Evolutionary conservation across 2,113 vertebrate species (phyloP).

Genomic region (Aleadryas rufinucha): DNA sequence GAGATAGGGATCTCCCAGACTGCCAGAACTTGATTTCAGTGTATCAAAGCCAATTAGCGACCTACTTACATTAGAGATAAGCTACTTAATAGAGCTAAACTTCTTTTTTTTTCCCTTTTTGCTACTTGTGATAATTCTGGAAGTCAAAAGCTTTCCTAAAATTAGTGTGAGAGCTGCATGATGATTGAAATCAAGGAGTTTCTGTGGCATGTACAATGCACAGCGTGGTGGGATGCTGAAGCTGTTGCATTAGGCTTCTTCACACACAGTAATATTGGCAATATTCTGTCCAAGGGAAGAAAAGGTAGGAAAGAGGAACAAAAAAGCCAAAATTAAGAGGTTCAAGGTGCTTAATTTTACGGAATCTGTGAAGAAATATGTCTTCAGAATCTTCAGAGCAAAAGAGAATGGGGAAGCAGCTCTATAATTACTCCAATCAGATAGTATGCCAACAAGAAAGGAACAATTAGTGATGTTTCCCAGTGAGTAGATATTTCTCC

Average conservation of each 20-base stretch:
- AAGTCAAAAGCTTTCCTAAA: not conserved
- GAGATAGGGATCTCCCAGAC: not conserved
- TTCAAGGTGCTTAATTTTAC: not conserved
- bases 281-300: not conserved
- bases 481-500: conserved; percentile 65
- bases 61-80: not conserved
- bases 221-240: not conserved
- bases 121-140: not conserved
- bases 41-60: not conserved
- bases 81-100: not conserved
- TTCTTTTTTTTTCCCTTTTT: not conserved
- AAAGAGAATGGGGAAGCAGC: conserved; percentile 9
- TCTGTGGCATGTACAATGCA: too few species aligned
- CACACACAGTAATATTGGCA: too few species aligned
- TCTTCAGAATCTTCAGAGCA: conserved; percentile 24
- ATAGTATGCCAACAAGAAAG: conserved; percentile 64
- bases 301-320: not conserved
- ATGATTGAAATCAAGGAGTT: not conserved
- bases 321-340: not conserved
- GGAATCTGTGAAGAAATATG: conserved; percentile 31
- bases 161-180: not conserved
- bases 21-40: not conserved
- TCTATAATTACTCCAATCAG: conserved; percentile 68
- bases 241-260: not conserved
- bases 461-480: conserved; percentile 66